Conservation (phyloP, 2,797 vertebrate genomes). For the Cyclura pinguis region DNA sequence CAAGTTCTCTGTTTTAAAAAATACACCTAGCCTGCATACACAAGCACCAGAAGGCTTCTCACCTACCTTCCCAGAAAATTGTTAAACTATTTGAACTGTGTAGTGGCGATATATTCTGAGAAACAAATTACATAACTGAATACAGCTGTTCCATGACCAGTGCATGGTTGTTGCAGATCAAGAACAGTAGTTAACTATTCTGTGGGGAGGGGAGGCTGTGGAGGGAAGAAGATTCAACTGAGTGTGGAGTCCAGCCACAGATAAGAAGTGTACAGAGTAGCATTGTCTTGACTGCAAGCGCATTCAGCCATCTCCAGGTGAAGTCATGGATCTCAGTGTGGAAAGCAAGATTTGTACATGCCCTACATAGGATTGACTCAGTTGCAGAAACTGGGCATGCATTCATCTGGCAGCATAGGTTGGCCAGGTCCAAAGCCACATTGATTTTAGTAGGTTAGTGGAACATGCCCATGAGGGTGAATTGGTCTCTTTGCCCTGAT, state of each 20-base stretch:
- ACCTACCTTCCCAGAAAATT: not conserved
- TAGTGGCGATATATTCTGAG: slow-evolving; percentile 17
- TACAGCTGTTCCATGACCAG: slow-evolving; percentile 47
- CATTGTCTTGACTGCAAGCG: not conserved
- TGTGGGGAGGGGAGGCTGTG: not conserved
- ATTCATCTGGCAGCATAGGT: not conserved
- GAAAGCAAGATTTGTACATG: not conserved
- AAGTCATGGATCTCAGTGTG: not conserved
- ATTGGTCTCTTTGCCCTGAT: not conserved
- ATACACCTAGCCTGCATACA: not conserved
- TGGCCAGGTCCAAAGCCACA: not conserved
- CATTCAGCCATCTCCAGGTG: not conserved
- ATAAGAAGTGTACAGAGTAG: not conserved
- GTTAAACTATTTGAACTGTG: not conserved
- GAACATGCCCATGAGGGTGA: not conserved
- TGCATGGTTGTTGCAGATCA: not conserved
- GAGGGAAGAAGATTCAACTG: not conserved
- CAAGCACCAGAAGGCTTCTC: not conserved
- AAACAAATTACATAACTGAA: slow-evolving; percentile 61
- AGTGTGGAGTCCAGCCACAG: not conserved
- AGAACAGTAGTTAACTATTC: not conserved
- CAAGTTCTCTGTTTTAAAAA: not conserved
- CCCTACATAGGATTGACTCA: slow-evolving; percentile 27
- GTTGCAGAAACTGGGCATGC: not conserved
- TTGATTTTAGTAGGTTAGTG: not conserved